These are phyloP conservation scores for Pampus argenteus DNA, from an alignment of 2,797 vertebrate genomes.

Conservation along the genomic window DNA sequence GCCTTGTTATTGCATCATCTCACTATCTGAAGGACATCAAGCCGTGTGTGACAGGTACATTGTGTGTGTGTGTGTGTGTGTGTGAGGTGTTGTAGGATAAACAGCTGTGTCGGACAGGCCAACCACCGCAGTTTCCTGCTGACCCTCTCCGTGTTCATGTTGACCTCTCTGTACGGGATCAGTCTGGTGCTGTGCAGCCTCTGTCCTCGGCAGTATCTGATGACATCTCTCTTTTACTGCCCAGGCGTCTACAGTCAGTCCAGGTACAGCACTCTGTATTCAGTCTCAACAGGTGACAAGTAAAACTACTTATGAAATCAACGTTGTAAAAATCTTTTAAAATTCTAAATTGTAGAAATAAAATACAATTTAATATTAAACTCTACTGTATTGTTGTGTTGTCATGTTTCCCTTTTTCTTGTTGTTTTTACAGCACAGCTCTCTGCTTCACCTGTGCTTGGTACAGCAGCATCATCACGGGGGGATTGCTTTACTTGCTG, in stretches of 20 bases:
- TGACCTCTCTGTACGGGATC: slow-evolving; percentile 94
- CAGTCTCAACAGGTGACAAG: not conserved
- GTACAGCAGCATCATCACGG: slow-evolving; percentile 94
- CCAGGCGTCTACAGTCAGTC: slow-evolving; percentile 91
- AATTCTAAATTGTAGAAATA: no score
- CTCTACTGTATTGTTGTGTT: not conserved
- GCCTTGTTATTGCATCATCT: not conserved
- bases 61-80: slow-evolving; percentile 31
- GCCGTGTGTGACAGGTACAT: not conserved
- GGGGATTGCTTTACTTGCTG: slow-evolving; percentile 91
- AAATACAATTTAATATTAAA: no score
- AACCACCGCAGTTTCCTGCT: slow-evolving; percentile 96
- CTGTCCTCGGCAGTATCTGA: slow-evolving; percentile 86
- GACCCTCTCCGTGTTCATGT: slow-evolving; percentile 90
- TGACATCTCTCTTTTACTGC: slow-evolving; percentile 93
- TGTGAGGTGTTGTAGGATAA: slow-evolving; percentile 89
- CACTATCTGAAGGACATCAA: no score
- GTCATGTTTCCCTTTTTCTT: not conserved
- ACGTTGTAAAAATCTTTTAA: not conserved
- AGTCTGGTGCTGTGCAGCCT: slow-evolving; percentile 89
- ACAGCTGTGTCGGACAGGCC: slow-evolving; percentile 95
- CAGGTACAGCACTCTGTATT: slow-evolving; percentile 77
- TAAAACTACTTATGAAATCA: not conserved
- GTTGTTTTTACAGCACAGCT: slow-evolving; percentile 85
- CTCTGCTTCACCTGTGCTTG: slow-evolving; percentile 96